Evolutionary conservation across 2,888 invertebrate genomes (phyloP).

Genomic region (Eristalis intricaria): DNA sequence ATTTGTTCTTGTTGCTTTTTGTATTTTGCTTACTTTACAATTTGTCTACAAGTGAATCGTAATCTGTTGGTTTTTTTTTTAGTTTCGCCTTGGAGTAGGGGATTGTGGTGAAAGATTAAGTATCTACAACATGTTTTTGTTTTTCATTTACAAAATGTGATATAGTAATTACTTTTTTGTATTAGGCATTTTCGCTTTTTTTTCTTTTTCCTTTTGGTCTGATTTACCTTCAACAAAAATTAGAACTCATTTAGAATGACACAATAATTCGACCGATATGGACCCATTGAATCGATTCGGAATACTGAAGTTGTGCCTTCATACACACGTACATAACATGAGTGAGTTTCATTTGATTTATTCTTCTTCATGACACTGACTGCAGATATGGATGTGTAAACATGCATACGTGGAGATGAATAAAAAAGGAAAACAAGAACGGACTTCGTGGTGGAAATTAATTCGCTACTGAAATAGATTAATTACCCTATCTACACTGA

Average conservation of each 20-base stretch:
- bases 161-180: constrained; percentile 25
- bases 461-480: constrained; percentile 54
- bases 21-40: constrained; percentile 45
- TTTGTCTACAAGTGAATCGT: constrained; percentile 42
- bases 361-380: not conserved
- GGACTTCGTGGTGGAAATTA: constrained; percentile 16
- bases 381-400: not conserved
- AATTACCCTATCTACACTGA: constrained; percentile 70
- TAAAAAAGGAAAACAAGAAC: not conserved
- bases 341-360: not conserved
- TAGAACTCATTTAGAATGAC: not conserved
- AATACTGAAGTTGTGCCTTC: not conserved
- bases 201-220: constrained; percentile 37
- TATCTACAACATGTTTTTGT: constrained; percentile 58
- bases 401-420: not conserved
- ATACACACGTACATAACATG: not conserved
- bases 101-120: constrained; percentile 37
- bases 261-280: no score
- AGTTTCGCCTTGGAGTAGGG: constrained; percentile 17
- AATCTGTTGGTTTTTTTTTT: constrained; percentile 1
- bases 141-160: constrained; percentile 56
- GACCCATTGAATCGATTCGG: not conserved
- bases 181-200: not conserved
- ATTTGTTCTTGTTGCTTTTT: constrained; percentile 9
- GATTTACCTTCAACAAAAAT: constrained; percentile 7